phyloP scores from a whole-genome alignment of 2,888 invertebrate genomes.

The Cephonodes hylas region DNA sequence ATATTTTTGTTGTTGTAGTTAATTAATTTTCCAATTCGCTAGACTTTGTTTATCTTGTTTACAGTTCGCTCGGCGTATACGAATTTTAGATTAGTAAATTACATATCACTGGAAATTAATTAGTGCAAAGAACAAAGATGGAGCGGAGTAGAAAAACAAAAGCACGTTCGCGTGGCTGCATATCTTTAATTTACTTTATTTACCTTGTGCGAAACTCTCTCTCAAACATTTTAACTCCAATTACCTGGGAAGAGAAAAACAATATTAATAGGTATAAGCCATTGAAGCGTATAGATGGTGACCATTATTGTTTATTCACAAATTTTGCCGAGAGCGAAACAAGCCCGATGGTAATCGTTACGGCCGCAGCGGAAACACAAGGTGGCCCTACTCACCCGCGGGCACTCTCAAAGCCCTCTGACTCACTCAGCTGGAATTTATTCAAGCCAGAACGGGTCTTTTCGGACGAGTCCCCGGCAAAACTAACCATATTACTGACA shows the following conservation, averaged over 20 bases:
- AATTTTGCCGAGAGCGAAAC: background rate
- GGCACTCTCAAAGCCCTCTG: conserved; percentile 32
- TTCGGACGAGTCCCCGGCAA: conserved; percentile 22
- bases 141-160: background rate
- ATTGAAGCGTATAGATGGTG: background rate
- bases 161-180: conserved; percentile 10
- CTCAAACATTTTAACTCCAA: conserved; percentile 14
- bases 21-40: conserved; percentile 10
- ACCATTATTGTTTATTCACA: background rate
- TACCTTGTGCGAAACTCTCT: conserved; percentile 18
- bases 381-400: conserved; percentile 29
- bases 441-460: conserved; percentile 28
- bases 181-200: conserved; percentile 14
- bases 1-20: conserved; percentile 16
- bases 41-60: background rate
- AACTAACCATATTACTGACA: background rate
- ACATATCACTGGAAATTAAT: background rate
- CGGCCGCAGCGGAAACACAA: conserved; percentile 13
- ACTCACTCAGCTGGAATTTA: conserved; percentile 37
- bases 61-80: conserved; percentile 9
- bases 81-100: conserved; percentile 5
- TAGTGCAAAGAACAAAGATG: background rate
- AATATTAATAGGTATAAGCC: background rate
- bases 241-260: conserved; percentile 29
- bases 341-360: background rate